phyloP scores from a whole-genome alignment of 2,113 vertebrate species.

The Balaeniceps rex region DNA sequence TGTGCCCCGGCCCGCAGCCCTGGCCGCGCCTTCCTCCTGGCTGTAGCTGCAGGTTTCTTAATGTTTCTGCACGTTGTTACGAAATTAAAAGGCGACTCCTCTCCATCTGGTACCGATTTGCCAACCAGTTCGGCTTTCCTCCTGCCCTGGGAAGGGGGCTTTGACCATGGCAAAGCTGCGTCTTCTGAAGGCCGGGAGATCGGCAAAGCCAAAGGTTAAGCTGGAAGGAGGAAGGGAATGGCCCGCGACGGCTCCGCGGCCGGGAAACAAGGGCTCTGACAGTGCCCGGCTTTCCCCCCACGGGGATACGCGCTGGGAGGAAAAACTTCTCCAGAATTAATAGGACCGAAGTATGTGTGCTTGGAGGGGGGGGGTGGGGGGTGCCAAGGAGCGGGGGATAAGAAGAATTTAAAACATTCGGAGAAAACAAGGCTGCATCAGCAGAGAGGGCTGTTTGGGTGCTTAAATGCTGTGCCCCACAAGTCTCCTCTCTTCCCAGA shows the following conservation, averaged over 20 bases:
- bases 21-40: not conserved
- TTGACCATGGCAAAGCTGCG: constrained; percentile 8
- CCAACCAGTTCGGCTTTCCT: constrained; percentile 41
- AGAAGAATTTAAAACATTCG: not conserved
- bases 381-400: not conserved
- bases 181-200: not conserved
- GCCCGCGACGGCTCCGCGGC: not conserved
- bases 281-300: not conserved
- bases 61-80: not conserved
- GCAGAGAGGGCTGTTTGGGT: not conserved
- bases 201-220: constrained; percentile 13
- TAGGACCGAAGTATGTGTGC: not conserved
- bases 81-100: not conserved
- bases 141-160: not conserved
- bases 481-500: not conserved
- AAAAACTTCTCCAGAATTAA: not conserved
- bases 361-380: not conserved
- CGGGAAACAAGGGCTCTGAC: not conserved
- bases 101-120: constrained; percentile 70
- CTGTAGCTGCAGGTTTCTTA: not conserved
- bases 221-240: not conserved
- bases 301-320: not conserved
- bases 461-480: not conserved
- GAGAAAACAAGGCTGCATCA: not conserved
- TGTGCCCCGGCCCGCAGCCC: too few species aligned